Evolutionary conservation across 2,888 invertebrate species (phyloP), one percentile per base, ranked within the genome.

Genomic region (Eurois occulta): DNA sequence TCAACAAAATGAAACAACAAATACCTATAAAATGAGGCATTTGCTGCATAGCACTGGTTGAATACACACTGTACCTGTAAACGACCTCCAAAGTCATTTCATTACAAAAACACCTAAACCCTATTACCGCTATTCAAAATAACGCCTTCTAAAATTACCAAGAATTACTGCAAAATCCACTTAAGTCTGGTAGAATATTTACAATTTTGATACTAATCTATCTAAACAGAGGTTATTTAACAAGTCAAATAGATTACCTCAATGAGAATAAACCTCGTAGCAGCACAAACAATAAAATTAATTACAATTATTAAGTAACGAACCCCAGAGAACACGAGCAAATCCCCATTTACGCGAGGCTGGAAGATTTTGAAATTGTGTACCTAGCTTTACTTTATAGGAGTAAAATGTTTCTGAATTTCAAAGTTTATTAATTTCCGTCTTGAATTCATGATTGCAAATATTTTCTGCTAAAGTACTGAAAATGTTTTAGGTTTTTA

Each of bases 231-330:
- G 67, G 77, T 80, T 85, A 83, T 75, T 87, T 78, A 77, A 75
- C 81, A 86, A 87, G 79, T 86, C 75, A 88, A 87, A 87, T 88
- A 85, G 41, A 66, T 75, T 79, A 82, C 48, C 82, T 77, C 55
- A 73, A 75, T 64, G 72, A 68, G 48, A 75, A 86, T 71, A 82
- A 73, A 60, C 68, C 48, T 72, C 72, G 68, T 80, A 43, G 66
- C 68, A 66, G 77, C 7, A 55, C 78, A 86, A 86, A 88, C 83
- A 84, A 84, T 87, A 81, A 84, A 81, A 88, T 86, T 88, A 85
- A 87, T 87, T 86, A 79, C 72, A 84, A 84, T 86, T 88, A 78
- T 84, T 69, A 85, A 75, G 77, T 71, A 75, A 64, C 72, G 67
- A 58, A 58, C 72, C 52, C 43, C n/a, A 16, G 41, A 79, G 85